Evolutionary conservation across 1,140 invertebrate species (phyloP).

Genomic region (Macrobrachium rosenbergii): DNA sequence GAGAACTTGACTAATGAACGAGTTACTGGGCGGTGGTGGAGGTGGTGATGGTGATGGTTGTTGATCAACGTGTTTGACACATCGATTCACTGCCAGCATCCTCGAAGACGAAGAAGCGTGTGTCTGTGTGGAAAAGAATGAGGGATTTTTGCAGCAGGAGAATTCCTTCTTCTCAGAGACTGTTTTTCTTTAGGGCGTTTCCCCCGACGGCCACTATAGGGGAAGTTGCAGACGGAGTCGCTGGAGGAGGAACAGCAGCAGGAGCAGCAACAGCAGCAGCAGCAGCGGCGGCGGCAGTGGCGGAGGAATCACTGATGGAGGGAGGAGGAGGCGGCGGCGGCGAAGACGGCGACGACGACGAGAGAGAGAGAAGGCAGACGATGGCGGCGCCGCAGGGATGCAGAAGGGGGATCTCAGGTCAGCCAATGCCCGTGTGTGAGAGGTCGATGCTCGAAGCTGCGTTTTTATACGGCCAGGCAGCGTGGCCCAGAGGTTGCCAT

Average conservation of each 20-base stretch:
- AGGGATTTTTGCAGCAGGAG: too few species aligned
- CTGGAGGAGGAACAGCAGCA: neutral
- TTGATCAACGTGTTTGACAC: too few species aligned
- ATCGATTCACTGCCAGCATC: too few species aligned
- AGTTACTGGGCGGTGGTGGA: neutral
- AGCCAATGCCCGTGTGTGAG: conserved; percentile 46
- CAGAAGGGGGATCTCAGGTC: conserved; percentile 39
- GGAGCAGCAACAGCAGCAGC: neutral
- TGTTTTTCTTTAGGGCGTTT: neutral
- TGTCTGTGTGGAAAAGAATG: neutral
- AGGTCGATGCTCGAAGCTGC: conserved; percentile 39
- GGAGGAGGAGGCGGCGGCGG: neutral
- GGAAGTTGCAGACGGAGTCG: neutral
- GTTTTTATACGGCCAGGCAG: conserved; percentile 37
- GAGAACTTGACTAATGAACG: conserved; percentile 8
- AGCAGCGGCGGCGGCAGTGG: conserved; percentile 1
- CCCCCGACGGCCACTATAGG: neutral
- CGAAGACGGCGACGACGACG: neutral
- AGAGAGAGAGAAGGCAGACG: conserved; percentile 3
- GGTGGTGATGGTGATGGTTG: conserved; percentile 19
- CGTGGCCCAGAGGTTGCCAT: conserved; percentile 54
- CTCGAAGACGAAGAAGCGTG: neutral
- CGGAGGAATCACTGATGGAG: conserved; percentile 3
- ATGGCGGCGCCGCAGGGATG: conserved; percentile 40
- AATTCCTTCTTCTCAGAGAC: too few species aligned